Evolutionary conservation across 2,888 invertebrate species (phyloP).

Genomic region (Caenorhabditis macrosperma): DNA sequence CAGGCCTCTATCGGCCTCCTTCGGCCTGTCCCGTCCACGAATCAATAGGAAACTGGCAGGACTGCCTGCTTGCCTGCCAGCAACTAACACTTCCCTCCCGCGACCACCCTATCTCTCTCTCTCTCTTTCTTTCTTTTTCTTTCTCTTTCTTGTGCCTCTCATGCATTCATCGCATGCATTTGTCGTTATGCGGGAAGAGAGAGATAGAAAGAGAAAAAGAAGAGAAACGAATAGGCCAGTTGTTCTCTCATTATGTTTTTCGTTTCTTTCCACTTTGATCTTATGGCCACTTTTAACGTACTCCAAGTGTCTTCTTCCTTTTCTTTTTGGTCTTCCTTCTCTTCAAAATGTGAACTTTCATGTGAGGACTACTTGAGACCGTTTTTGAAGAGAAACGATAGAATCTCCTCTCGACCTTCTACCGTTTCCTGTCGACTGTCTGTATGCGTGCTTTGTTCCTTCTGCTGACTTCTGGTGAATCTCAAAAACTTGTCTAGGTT

Average conservation of each 20-base stretch:
- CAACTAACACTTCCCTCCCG: slow-evolving; percentile 31
- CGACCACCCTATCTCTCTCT: background rate
- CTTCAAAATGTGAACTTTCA: background rate
- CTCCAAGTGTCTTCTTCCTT: background rate
- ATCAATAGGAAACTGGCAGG: slow-evolving; percentile 41
- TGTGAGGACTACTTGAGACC: background rate
- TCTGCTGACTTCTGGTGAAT: no score
- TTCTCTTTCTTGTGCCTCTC: background rate
- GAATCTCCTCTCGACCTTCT: no score
- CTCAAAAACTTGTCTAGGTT: no score
- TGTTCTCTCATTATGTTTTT: slow-evolving; percentile 41
- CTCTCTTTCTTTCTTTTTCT: background rate
- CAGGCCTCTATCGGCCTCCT: slow-evolving; percentile 6
- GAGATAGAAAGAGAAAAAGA: background rate
- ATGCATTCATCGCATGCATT: slow-evolving; percentile 46
- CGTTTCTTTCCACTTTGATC: slow-evolving; percentile 24
- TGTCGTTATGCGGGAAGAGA: slow-evolving; percentile 28
- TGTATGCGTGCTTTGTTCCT: no score
- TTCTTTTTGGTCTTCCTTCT: background rate
- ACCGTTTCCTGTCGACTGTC: no score
- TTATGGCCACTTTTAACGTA: slow-evolving; percentile 28
- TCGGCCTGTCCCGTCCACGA: slow-evolving; percentile 14
- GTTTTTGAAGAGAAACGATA: no score
- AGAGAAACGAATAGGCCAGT: slow-evolving; percentile 11
- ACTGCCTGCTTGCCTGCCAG: slow-evolving; percentile 16